Evolutionary conservation across 2,113 vertebrate genomes (phyloP).

Genomic region (Brachionichthys hirsutus): DNA sequence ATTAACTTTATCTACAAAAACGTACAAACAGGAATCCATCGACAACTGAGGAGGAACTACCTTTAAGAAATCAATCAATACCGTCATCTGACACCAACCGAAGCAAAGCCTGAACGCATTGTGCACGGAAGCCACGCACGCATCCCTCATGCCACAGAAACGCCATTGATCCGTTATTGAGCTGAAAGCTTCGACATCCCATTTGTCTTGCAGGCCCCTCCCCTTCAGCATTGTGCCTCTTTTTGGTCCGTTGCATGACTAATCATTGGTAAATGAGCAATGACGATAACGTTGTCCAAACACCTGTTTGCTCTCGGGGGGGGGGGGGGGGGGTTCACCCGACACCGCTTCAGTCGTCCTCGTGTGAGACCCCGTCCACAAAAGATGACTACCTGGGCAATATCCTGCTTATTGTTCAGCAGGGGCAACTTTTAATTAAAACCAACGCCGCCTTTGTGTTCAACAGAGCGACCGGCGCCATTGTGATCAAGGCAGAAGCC

Average conservation of each 20-base stretch:
- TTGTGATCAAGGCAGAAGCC: conserved; percentile 29
- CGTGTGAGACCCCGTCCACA: conserved; percentile 8
- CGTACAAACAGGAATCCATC: background rate
- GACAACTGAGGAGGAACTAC: background rate
- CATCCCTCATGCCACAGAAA: conserved; percentile 53
- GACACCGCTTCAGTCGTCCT: conserved; percentile 31
- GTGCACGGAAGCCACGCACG: background rate
- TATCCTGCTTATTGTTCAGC: conserved; percentile 67
- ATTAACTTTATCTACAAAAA: no score
- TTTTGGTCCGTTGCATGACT: conserved; percentile 34
- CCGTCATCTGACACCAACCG: background rate
- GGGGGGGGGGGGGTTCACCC: conserved; percentile 16
- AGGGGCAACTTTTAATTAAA: conserved; percentile 63
- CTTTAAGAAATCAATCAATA: background rate
- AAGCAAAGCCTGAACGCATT: no score
- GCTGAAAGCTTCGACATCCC: conserved; percentile 41
- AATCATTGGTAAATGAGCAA: conserved; percentile 29
- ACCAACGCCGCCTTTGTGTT: conserved; percentile 53
- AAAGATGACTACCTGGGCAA: conserved; percentile 50
- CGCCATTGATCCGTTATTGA: conserved; percentile 64
- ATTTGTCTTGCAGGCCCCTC: conserved; percentile 57
- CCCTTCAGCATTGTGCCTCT: conserved; percentile 31
- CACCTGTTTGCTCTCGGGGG: conserved; percentile 46
- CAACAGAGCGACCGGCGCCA: conserved; percentile 38
- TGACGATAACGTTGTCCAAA: conserved; percentile 18